Conservation (phyloP, 2,888 invertebrate genomes). For the Pachydiplax longipennis region DNA sequence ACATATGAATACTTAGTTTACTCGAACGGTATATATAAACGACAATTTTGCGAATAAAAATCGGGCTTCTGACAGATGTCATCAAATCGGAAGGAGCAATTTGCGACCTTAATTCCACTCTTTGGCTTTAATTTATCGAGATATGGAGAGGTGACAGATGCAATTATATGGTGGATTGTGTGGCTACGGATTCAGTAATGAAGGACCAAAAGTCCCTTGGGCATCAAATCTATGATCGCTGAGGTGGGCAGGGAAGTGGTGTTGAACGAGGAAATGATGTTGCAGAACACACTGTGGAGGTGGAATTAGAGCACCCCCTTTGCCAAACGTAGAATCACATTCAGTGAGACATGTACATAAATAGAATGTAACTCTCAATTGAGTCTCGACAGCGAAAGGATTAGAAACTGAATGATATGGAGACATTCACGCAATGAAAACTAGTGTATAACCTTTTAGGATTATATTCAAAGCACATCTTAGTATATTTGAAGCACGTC, state of each 20-base stretch:
- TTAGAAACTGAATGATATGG: no score
- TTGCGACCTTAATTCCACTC: not conserved
- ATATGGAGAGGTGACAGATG: not conserved
- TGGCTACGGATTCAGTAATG: not conserved
- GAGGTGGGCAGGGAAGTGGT: not conserved
- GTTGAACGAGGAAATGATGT: not conserved
- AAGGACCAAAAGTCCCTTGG: not conserved
- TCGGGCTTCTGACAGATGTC: not conserved
- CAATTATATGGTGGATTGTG: not conserved
- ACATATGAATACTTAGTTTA: no score
- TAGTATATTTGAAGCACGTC: no score
- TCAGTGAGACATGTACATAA: no score
- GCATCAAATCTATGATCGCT: not conserved
- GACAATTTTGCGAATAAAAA: not conserved
- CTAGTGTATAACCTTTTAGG: no score
- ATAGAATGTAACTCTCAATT: no score
- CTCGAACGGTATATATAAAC: not conserved
- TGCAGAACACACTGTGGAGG: not conserved
- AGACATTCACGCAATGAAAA: no score
- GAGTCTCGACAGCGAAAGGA: no score
- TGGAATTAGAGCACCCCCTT: no score
- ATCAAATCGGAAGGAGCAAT: not conserved
- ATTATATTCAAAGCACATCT: no score
- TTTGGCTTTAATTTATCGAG: not conserved
- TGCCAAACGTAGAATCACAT: no score